A percentile compares a stretch with the other conserved stretches of the same genome.
These are phyloP conservation scores for Napeogenes inachia DNA, from an alignment of 2,888 invertebrate species.

Conservation along the genomic window DNA sequence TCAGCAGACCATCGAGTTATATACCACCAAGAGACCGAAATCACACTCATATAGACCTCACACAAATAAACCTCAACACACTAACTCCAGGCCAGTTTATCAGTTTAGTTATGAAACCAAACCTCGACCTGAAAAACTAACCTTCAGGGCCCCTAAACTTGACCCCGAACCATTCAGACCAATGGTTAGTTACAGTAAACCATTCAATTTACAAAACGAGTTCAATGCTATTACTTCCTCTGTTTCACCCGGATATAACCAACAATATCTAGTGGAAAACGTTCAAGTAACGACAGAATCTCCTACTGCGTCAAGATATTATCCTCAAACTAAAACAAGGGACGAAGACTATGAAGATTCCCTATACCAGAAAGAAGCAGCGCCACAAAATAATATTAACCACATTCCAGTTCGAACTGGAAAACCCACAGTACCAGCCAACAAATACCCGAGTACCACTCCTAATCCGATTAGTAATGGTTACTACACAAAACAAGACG, in stretches of 20 bases:
- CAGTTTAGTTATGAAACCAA: constrained; percentile 85
- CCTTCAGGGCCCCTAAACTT: constrained; percentile 72
- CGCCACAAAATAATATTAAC: constrained; percentile 54
- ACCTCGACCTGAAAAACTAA: constrained; percentile 62
- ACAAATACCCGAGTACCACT: constrained; percentile 66
- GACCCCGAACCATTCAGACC: constrained; percentile 80
- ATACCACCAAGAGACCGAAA: constrained; percentile 77
- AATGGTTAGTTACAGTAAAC: constrained; percentile 78
- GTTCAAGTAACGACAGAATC: constrained; percentile 71
- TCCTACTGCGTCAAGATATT: constrained; percentile 71
- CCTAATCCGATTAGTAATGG: constrained; percentile 77
- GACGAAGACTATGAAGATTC: constrained; percentile 69
- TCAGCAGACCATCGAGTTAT: constrained; percentile 81
- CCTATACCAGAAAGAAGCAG: constrained; percentile 48
- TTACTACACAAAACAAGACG: constrained; percentile 82
- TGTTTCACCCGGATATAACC: constrained; percentile 52
- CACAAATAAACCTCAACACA: constrained; percentile 69
- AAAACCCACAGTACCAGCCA: constrained; percentile 52
- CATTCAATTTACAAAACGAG: constrained; percentile 65
- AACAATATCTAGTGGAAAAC: constrained; percentile 67
- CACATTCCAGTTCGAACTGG: constrained; percentile 57
- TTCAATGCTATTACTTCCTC: constrained; percentile 66
- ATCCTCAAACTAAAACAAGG: constrained; percentile 66
- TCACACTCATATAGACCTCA: constrained; percentile 59
- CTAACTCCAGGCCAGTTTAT: constrained; percentile 79